Evolutionary conservation across 2,113 vertebrate genomes (phyloP), one percentile per base, ranked within the genome.

Genomic region (Conger conger): DNA sequence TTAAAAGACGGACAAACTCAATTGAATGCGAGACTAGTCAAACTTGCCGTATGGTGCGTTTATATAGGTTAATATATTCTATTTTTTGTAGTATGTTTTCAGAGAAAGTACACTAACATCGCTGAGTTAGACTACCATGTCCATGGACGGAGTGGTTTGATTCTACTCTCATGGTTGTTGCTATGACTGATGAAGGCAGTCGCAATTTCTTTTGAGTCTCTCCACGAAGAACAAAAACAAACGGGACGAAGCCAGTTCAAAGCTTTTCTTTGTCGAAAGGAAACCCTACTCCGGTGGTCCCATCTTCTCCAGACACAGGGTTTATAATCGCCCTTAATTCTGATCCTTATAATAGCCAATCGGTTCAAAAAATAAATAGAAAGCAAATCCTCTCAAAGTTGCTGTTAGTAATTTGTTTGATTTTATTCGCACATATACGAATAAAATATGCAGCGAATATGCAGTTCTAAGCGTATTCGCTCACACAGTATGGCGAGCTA

Each of bases 271-370:
- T 84, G 86, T 87, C 86, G 84, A 82, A 76, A 83, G 82, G 85
- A 86, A 89, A 77, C 87, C 83, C 89, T 87, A 83, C 90, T 83
- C 86, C 45, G 93, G 92, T 93, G 93, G 92, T 93, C 92, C 86
- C 53, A 85, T 88, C 84, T 87, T 89, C 83, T 81, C 85, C 68
- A 40, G 45, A 85, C 81, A 83, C 88, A 85, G 68, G 68, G 80
- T 86, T 83, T 84, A 83, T 85, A 79, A 88, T 83, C 84, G 81
- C 83, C 83, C 83, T 79, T 81, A 60, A 80, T 40, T 38, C 83
- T 86, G 76, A 86, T 84, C 60, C 80, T 38, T 86, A 83, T 35
- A 83, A 79, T 78, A 77, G 33, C 79, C 82, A 68, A 81, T 79
- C 84, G 18, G 79, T 81, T 81, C 60, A 18, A 57, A 79, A 54